These are phyloP conservation scores for Acrocyrtus sp. DNA, from an alignment of 2,888 invertebrate species.

Conservation along the genomic window DNA sequence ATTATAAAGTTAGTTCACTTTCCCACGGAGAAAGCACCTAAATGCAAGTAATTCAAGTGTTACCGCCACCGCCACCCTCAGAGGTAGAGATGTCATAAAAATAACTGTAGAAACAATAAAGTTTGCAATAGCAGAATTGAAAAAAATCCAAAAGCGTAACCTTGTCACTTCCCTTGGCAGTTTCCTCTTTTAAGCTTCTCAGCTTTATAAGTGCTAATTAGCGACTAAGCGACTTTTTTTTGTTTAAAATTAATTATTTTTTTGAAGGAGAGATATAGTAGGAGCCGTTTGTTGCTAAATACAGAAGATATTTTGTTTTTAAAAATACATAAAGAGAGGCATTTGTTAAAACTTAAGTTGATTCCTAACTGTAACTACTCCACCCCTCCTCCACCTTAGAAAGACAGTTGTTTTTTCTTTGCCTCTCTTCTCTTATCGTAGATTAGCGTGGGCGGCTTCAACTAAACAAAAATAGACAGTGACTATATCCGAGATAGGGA, in stretches of 20 bases:
- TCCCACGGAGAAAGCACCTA: constrained; percentile 7
- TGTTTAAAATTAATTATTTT: too few relatives aligned
- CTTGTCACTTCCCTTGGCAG: too few relatives aligned
- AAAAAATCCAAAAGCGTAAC: neutral
- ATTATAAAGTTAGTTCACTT: too few relatives aligned
- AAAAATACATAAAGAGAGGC: neutral
- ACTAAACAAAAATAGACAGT: neutral
- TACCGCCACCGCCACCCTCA: neutral
- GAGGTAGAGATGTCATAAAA: neutral
- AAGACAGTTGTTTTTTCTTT: neutral
- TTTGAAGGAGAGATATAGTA: too few relatives aligned
- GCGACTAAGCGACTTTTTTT: neutral
- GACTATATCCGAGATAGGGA: too few relatives aligned
- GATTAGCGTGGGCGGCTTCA: neutral
- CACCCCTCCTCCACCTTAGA: neutral
- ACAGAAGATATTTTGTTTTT: neutral
- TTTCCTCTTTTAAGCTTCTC: too few relatives aligned
- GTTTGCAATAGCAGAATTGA: neutral
- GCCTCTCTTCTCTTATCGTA: neutral
- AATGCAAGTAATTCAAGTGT: too few relatives aligned
- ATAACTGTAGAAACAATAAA: neutral
- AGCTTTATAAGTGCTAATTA: neutral
- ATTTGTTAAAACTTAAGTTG: neutral
- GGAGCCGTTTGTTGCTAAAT: neutral
- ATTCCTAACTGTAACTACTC: too few relatives aligned